phyloP scores from a whole-genome alignment of 64 coral and sea anemone species.

The Actinia tenebrosa region DNA sequence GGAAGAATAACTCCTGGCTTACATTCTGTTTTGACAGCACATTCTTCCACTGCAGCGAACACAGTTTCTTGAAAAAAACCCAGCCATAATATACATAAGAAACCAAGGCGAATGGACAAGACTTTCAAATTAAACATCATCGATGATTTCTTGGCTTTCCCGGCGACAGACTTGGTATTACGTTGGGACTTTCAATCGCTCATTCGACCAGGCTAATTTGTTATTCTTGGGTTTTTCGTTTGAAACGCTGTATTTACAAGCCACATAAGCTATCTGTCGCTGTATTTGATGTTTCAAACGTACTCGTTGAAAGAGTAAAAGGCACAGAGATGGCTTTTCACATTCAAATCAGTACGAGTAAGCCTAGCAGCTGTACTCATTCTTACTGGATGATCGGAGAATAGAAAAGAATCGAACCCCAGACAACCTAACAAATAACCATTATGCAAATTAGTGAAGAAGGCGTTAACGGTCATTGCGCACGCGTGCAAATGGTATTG shows the following conservation, averaged over 20 bases:
- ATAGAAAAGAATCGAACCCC: constrained; percentile 34
- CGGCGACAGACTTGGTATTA: constrained; percentile 28
- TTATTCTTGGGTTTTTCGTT: constrained; percentile 12
- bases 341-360: constrained; percentile 80
- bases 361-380: constrained; percentile 84
- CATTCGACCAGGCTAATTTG: constrained; percentile 9
- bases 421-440: constrained; percentile 66
- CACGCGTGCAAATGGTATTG: constrained; percentile 22
- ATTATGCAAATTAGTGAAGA: constrained; percentile 35
- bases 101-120: constrained; percentile 20
- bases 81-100: constrained; percentile 36
- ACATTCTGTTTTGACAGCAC: constrained; percentile 53
- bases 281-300: constrained; percentile 40
- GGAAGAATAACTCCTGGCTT: constrained; percentile 82
- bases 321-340: constrained; percentile 76
- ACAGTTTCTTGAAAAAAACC: constrained; percentile 68
- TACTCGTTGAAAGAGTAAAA: constrained; percentile 58
- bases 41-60: constrained; percentile 4
- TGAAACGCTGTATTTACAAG: not conserved
- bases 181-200: constrained; percentile 17
- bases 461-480: constrained; percentile 52
- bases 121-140: constrained; percentile 20
- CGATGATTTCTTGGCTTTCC: constrained; percentile 34
- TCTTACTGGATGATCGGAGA: constrained; percentile 79
- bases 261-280: constrained; percentile 11